These are phyloP conservation scores for Gobiocypris rarus DNA, from an alignment of 2,113 vertebrate species.

Conservation along the genomic window DNA sequence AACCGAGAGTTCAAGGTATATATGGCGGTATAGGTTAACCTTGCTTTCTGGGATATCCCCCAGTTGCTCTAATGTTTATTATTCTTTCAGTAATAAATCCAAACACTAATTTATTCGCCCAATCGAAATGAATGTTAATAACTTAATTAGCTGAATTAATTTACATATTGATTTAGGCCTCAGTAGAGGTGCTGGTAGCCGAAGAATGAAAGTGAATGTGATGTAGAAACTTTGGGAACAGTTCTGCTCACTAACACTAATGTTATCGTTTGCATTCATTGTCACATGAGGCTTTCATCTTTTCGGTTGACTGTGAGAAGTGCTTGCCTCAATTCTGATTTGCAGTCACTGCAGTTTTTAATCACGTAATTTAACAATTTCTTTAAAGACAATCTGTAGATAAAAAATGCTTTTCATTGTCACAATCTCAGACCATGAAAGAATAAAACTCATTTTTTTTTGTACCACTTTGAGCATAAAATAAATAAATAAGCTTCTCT, in stretches of 20 bases:
- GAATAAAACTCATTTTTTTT: background rate
- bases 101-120: background rate
- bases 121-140: constrained; percentile 2
- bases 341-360: constrained; percentile 12
- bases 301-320: background rate
- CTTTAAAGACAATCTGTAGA: background rate
- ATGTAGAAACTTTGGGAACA: background rate
- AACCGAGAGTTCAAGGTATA: too few relatives aligned
- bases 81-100: constrained; percentile 13
- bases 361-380: constrained; percentile 12
- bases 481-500: background rate
- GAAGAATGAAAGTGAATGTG: background rate
- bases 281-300: background rate
- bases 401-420: background rate
- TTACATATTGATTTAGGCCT: background rate
- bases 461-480: background rate
- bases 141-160: background rate
- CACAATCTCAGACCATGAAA: background rate
- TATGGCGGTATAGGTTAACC: too few relatives aligned
- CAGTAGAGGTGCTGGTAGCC: background rate
- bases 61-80: background rate
- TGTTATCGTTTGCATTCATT: constrained; percentile 1
- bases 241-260: background rate
- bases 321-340: background rate
- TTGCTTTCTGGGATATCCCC: too few relatives aligned